Conservation (phyloP, 2,113 vertebrate species). For the Amazona vittata region DNA sequence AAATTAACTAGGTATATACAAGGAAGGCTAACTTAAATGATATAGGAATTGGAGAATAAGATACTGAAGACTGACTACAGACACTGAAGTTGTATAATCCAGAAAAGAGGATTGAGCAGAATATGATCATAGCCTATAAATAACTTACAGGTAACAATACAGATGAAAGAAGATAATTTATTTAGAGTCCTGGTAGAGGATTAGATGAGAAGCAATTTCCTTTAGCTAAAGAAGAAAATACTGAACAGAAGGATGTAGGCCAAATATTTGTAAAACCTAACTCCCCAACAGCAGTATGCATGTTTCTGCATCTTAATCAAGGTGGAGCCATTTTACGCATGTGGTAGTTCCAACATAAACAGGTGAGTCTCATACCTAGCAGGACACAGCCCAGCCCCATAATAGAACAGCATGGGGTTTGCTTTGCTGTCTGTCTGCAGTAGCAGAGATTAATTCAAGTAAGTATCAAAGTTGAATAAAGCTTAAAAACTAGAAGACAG, state of each 20-base stretch:
- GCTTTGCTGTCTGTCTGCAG: neutral
- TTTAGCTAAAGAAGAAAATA: slow-evolving; percentile 8
- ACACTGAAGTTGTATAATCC: slow-evolving; percentile 36
- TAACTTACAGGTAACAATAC: slow-evolving; percentile 41
- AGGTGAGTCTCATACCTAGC: rapidly evolving
- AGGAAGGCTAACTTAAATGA: neutral
- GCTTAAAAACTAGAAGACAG: neutral
- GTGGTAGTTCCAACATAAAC: neutral
- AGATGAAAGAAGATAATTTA: slow-evolving; percentile 55
- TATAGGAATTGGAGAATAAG: neutral
- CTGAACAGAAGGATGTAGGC: neutral
- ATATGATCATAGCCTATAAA: slow-evolving; percentile 42
- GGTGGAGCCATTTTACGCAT: neutral
- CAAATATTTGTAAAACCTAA: neutral
- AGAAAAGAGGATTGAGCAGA: slow-evolving; percentile 49
- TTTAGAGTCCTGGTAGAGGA: neutral
- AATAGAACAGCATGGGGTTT: neutral
- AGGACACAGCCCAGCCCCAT: neutral
- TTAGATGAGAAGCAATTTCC: slow-evolving; percentile 24
- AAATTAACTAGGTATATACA: neutral
- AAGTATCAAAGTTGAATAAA: neutral
- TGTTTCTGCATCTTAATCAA: neutral
- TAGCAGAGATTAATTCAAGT: neutral
- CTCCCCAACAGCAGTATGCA: neutral
- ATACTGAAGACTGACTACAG: slow-evolving; percentile 23